Evolutionary conservation across 2,888 invertebrate genomes (phyloP).

Genomic region (Pilophorus perplexus): DNA sequence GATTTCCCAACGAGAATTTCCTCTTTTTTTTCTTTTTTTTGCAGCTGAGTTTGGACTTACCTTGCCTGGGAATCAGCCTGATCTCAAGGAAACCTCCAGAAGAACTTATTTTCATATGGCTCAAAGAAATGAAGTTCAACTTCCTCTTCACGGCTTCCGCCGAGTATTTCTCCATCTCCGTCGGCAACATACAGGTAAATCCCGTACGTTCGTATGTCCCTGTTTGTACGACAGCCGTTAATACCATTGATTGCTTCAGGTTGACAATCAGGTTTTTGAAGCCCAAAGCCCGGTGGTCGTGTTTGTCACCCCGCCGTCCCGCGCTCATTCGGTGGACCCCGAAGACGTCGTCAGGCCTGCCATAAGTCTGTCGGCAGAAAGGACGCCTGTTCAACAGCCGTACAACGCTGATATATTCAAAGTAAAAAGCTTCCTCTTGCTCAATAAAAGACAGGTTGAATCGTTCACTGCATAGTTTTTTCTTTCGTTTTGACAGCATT

Average conservation of each 20-base stretch:
- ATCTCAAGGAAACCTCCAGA: slow-evolving; percentile 72
- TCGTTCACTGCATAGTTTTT: slow-evolving; percentile 3
- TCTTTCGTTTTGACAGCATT: slow-evolving; percentile 60
- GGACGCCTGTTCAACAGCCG: slow-evolving; percentile 60
- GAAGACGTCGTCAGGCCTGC: slow-evolving; percentile 62
- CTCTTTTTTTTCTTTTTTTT: slow-evolving; percentile 49
- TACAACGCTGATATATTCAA: slow-evolving; percentile 84
- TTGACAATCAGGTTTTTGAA: slow-evolving; percentile 75
- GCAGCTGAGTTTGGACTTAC: slow-evolving; percentile 62
- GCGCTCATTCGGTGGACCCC: slow-evolving; percentile 53
- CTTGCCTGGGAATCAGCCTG: slow-evolving; percentile 69
- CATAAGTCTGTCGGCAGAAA: slow-evolving; percentile 74
- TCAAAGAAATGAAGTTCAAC: slow-evolving; percentile 65
- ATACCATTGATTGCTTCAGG: too few species aligned
- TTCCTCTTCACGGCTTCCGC: slow-evolving; percentile 58
- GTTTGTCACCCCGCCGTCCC: slow-evolving; percentile 62
- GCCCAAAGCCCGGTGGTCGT: slow-evolving; percentile 81
- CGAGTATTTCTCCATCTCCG: slow-evolving; percentile 66
- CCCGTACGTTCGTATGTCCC: not conserved
- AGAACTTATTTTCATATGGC: slow-evolving; percentile 74
- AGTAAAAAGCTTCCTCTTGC: slow-evolving; percentile 54
- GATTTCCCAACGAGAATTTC: not conserved
- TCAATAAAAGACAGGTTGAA: not conserved
- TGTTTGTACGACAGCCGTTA: too few species aligned
- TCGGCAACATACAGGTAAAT: slow-evolving; percentile 69